Conservation (phyloP, 2,888 invertebrate species). For the Drosophila suboccidentalis region DNA sequence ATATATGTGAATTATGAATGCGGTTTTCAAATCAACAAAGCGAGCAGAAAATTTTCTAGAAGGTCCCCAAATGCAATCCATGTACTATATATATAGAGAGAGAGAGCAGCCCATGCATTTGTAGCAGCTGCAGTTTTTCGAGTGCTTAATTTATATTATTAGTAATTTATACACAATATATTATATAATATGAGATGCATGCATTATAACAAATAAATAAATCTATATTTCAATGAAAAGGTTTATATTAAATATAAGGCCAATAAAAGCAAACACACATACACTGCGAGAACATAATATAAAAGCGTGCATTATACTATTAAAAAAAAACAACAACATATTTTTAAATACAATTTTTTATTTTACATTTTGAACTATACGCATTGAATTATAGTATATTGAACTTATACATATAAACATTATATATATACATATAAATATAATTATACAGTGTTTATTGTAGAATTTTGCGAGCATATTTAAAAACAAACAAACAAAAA, state of each 20-base stretch:
- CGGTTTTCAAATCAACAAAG: constrained; percentile 46
- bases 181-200: constrained; percentile 46
- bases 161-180: constrained; percentile 76
- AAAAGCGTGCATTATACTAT: constrained; percentile 58
- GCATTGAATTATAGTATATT: constrained; percentile 68
- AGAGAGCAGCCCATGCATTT: constrained; percentile 56
- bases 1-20: constrained; percentile 52
- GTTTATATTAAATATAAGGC: constrained; percentile 62
- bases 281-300: constrained; percentile 50
- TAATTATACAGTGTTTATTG: constrained; percentile 65
- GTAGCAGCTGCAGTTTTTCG: constrained; percentile 73
- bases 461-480: constrained; percentile 80
- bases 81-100: constrained; percentile 46
- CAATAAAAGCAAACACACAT: constrained; percentile 33
- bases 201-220: constrained; percentile 61
- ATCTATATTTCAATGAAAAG: constrained; percentile 46
- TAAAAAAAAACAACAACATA: constrained; percentile 63
- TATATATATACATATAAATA: constrained; percentile 49
- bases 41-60: constrained; percentile 18
- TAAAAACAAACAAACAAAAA: constrained; percentile 45
- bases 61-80: constrained; percentile 44
- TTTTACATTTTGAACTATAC: constrained; percentile 78
- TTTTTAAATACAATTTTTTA: constrained; percentile 77
- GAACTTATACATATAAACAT: constrained; percentile 57
- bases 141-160: constrained; percentile 78